Conservation (phyloP, 2,888 invertebrate species). For the Brenthis daphne region DNA sequence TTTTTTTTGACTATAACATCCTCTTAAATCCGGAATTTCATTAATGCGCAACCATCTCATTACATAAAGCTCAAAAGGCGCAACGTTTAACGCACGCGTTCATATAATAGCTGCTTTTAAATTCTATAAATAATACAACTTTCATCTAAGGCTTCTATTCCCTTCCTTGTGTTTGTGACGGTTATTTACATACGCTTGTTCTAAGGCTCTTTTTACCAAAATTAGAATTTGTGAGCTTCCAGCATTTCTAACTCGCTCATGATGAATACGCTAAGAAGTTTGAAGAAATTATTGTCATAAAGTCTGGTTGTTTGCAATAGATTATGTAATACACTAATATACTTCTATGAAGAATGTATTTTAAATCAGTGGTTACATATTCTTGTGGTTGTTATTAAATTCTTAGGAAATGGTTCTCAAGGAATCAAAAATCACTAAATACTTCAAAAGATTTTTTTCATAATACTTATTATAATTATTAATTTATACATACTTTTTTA, state of each 20-base stretch:
- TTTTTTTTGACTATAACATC: background rate
- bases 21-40: background rate
- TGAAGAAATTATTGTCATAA: background rate
- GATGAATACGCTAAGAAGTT: background rate
- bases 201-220: conserved; percentile 8
- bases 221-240: conserved; percentile 11
- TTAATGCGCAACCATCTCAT: background rate
- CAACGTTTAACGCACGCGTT: conserved; percentile 11
- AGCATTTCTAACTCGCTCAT: conserved; percentile 5
- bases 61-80: conserved; percentile 7
- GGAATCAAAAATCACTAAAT: no score
- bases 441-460: no score
- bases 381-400: no score
- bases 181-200: conserved; percentile 15
- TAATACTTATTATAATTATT: no score
- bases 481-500: background rate
- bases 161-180: conserved; percentile 9
- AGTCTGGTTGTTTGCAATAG: no score
- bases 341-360: no score
- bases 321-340: no score
- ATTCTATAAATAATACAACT: conserved; percentile 33
- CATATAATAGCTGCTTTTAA: conserved; percentile 21
- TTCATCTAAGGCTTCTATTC: conserved; percentile 16
- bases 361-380: no score
- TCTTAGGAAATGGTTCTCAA: no score